Base-by-base conservation (phyloP, 2,113 vertebrate genomes). In the Rhombomys opimus region DNA sequence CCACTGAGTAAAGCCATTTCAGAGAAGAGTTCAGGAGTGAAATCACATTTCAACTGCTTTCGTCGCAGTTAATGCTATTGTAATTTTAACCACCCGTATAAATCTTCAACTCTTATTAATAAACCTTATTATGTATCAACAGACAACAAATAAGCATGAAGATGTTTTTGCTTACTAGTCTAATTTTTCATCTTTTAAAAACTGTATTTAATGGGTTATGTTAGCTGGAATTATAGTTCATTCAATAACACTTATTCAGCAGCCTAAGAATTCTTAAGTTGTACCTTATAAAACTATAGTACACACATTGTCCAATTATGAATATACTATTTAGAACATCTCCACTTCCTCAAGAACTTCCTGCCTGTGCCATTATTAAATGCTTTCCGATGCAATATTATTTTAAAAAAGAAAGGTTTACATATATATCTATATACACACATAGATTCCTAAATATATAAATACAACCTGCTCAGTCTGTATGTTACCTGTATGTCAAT, bases 1-100 rank as follows among this genome's bases (percentile, higher is more conserved):
- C 38, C 25, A 89, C 27, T 91, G 87, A 86, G 72, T 67, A 95
- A 80, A 95, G 41, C 67, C 88, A 95, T 96, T 96, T 95, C 67
- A 93, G 59, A 84, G 35, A 87, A 38, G 57, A 91, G 5, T 80
- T 91, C 8, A 52, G 41, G 72, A 85, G 82, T 91, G n/a, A 68
- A 89, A 75, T 87, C 32, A 41, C 3, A 88, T 50, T 89, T 95
- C 80, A 41, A 59, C 41, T 81, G n/a, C 30, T 35, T 68, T 57
- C 1, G 81, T 46, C 30, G 61, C 3, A 76, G 41, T 95, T 57
- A 86, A 77, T 70, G 14, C 25, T 87, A 46, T 84, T 38, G 12
- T 2, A 50, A 87, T 73, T 91, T 91, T 92, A 89, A 89, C 32
- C 2, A 59, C 10, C 4, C 50, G 57, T 11, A 50, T n/a, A 52